phyloP scores from a whole-genome alignment of 2,797 vertebrate genomes.

The Monodelphis domestica region DNA sequence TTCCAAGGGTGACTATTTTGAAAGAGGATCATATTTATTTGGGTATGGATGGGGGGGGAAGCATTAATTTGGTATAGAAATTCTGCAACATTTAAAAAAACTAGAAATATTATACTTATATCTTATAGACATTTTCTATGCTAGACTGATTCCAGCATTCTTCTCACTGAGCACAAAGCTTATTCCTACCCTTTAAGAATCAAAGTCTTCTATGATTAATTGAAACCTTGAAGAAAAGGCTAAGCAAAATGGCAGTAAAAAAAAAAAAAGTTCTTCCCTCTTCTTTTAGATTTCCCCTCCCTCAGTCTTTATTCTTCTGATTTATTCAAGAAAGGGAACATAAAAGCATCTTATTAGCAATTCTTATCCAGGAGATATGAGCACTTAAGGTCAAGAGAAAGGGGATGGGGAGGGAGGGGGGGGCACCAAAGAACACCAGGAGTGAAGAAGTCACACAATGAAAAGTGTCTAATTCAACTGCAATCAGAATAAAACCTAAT shows the following conservation, averaged over 20 bases:
- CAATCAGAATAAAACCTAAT: background rate
- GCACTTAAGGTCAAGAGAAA: slow-evolving; percentile 33
- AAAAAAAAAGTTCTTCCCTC: slow-evolving; percentile 22
- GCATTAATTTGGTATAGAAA: background rate
- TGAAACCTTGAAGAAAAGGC: slow-evolving; percentile 47
- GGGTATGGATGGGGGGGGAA: background rate
- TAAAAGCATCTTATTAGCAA: slow-evolving; percentile 61
- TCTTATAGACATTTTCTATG: background rate
- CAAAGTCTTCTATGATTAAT: slow-evolving; percentile 35
- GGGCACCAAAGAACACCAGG: background rate
- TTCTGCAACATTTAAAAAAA: background rate
- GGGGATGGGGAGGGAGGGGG: background rate
- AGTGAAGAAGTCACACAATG: background rate
- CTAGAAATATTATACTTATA: background rate
- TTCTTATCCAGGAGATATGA: slow-evolving; percentile 59
- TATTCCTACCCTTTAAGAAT: slow-evolving; percentile 12
- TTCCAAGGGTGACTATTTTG: background rate
- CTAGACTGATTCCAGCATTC: background rate
- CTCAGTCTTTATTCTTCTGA: slow-evolving; percentile 32
- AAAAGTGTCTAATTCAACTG: background rate
- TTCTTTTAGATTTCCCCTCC: slow-evolving; percentile 22
- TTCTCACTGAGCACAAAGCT: slow-evolving; percentile 1
- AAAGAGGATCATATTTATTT: background rate
- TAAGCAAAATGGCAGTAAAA: slow-evolving; percentile 17
- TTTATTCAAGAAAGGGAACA: slow-evolving; percentile 54